Evolutionary conservation across 1,140 invertebrate species (phyloP).

Genomic region (Drosophila melanogaster): Release_6_plus_ISO1_MT NT_033777.3:12866501-12867000

Average conservation of each 20-base stretch:
- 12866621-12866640: not conserved
- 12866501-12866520: slow-evolving; percentile 2
- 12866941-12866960: not conserved
- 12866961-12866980: not conserved
- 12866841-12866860: slow-evolving; percentile 10
- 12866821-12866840: slow-evolving; percentile 1
- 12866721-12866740: slow-evolving; percentile 2
- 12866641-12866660: slow-evolving; percentile 3
- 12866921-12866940: slow-evolving; percentile 11
- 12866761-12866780: slow-evolving; percentile 38
- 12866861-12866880: not conserved
- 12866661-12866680: slow-evolving; percentile 13
- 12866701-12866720: slow-evolving; percentile 35
- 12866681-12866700: slow-evolving; percentile 16
- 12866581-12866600: no score
- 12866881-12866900: not conserved
- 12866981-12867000: not conserved
- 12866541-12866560: not conserved
- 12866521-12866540: no score
- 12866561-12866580: not conserved
- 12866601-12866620: not conserved
- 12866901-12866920: not conserved
- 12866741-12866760: slow-evolving; percentile 16
- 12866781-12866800: slow-evolving; percentile 1
- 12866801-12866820: slow-evolving; percentile 40